Evolutionary conservation across 2,888 invertebrate species (phyloP).

Genomic region (Acleris sparsana): DNA sequence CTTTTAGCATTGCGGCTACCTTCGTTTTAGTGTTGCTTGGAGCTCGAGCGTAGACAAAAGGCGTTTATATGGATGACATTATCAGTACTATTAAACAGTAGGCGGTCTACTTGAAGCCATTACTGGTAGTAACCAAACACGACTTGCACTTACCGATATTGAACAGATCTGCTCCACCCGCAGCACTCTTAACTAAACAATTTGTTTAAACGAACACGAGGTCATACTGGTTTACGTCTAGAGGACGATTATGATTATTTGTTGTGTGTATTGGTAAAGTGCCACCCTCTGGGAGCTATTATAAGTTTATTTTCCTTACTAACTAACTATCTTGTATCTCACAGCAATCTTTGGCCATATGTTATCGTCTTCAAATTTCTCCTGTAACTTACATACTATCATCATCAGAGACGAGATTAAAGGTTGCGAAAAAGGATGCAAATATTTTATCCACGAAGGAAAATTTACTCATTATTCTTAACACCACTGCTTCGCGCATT

Average conservation of each 20-base stretch:
- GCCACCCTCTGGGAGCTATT: no score
- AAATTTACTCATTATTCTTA: no score
- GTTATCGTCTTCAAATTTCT: no score
- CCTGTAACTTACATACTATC: no score
- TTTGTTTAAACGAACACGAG: conserved; percentile 44
- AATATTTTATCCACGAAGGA: no score
- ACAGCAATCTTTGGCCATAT: no score
- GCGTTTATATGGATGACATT: conserved; percentile 3
- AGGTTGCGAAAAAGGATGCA: no score
- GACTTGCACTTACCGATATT: conserved; percentile 26
- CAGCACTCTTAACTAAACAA: conserved; percentile 41
- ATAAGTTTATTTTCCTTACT: neutral
- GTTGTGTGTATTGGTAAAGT: neutral
- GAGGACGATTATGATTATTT: conserved; percentile 12
- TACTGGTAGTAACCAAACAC: conserved; percentile 20
- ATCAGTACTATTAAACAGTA: conserved; percentile 15
- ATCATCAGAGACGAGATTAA: no score
- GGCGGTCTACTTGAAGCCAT: conserved; percentile 13
- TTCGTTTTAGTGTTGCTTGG: neutral
- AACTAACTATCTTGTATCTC: neutral
- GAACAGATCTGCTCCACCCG: conserved; percentile 36
- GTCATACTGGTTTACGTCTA: conserved; percentile 38
- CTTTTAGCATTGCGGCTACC: neutral
- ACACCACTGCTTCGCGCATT: no score
- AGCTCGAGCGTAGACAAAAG: neutral